Evolutionary conservation across 2,797 vertebrate genomes (phyloP), one percentile per base, ranked within the genome.

Genomic region (Meriones psammophilus): DNA sequence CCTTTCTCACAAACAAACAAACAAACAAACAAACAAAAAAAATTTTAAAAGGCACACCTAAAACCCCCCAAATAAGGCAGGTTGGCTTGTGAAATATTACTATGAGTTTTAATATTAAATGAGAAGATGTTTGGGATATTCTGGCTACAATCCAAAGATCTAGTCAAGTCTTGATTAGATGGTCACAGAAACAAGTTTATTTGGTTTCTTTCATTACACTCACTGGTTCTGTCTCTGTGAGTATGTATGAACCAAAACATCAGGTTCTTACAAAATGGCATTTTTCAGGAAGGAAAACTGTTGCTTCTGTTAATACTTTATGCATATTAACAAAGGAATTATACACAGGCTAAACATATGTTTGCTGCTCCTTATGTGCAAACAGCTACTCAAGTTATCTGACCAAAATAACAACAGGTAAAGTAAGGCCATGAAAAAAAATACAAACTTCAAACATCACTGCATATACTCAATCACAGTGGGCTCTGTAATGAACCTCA

Each of bases 331-430:
- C 50, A 96, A 89, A 97, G 83, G 46, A 94, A 62, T 68, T 50
- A 88, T 2, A 89, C 17, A 93, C 8, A 33, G 14, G 5, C 54
- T 93, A 94, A 66, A 58, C 87, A 85, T 78, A 9, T 71, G n/a
- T 73, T 81, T 69, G 66, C n/a, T 86, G 8, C 39, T 85, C 22
- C 56, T 95, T 69, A 42, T 87, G 77, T 89, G 22, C 46, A 62
- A 95, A 93, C 4, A 54, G 8, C 62, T 46, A n/a, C 2, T 28
- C 13, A 84, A 89, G 68, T 77, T 81, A 91, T 58, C n/a, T 74
- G 42, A 91, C 93, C 24, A 88, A 80, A 92, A 64, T 69, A 92
- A 89, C 12, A 91, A 95, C 73, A 95, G 12, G 24, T 33, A 96
- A 92, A 94, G 69, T 64, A 94, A 93, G 54, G n/a, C 36, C 14